These are phyloP conservation scores for Neodon shergylaensis DNA, from an alignment of 2,113 vertebrate genomes.

Conservation along the genomic window DNA sequence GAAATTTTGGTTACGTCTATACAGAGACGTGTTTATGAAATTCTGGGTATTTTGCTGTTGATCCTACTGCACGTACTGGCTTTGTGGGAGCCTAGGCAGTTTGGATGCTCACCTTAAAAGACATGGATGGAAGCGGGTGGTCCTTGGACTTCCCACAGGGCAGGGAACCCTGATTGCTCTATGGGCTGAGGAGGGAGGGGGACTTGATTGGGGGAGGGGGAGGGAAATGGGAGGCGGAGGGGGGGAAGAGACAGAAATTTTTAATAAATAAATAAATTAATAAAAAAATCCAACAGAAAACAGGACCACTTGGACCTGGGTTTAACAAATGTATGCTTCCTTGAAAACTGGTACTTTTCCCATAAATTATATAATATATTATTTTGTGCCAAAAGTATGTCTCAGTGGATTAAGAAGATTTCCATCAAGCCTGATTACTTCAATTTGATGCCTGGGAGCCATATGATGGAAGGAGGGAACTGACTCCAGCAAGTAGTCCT, in stretches of 20 bases:
- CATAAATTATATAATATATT: not conserved
- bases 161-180: too few relatives aligned
- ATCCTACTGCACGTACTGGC: too few relatives aligned
- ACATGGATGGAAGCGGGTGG: too few relatives aligned
- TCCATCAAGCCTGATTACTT: not conserved
- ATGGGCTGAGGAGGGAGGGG: too few relatives aligned
- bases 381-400: not conserved
- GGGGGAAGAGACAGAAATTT: too few relatives aligned
- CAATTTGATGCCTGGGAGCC: not conserved
- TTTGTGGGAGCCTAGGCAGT: too few relatives aligned
- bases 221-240: too few relatives aligned
- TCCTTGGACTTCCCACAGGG: too few relatives aligned
- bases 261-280: too few relatives aligned
- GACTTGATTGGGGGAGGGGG: too few relatives aligned
- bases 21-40: not conserved
- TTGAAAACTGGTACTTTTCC: not conserved
- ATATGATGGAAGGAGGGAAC: not conserved
- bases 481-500: not conserved
- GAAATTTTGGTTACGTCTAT: not conserved
- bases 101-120: too few relatives aligned
- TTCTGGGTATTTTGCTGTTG: not conserved
- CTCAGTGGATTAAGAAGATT: not conserved
- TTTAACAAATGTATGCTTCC: not conserved
- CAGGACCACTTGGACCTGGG: not conserved
- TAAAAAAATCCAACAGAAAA: constrained; percentile 5